Conservation (phyloP, 53 echinoderm and acorn worm species). For the Holothuria scabra region DNA sequence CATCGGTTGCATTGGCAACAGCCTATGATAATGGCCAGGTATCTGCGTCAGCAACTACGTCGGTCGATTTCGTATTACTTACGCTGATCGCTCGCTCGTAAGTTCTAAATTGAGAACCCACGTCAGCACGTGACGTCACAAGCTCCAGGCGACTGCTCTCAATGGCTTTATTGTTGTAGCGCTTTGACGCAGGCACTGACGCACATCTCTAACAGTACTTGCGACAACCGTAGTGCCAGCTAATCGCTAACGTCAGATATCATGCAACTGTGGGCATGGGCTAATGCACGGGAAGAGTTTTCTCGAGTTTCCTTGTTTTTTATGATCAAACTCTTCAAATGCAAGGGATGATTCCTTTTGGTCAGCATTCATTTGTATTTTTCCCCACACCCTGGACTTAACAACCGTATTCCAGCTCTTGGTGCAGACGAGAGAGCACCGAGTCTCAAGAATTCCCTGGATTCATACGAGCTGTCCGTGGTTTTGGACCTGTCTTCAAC, state of each 20-base stretch:
- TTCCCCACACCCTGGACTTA: conserved; percentile 26
- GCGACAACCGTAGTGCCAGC: conserved; percentile 39
- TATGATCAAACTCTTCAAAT: conserved; percentile 43
- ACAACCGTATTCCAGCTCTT: conserved; percentile 26
- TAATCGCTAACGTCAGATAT: conserved; percentile 49
- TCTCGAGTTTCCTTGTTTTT: conserved; percentile 26
- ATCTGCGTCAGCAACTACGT: conserved; percentile 31
- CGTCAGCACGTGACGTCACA: conserved; percentile 39
- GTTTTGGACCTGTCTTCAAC: conserved; percentile 6
- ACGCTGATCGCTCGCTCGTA: conserved; percentile 35
- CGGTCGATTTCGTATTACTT: conserved; percentile 32
- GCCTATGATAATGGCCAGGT: conserved; percentile 12
- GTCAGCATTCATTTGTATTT: conserved; percentile 23
- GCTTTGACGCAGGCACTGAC: conserved; percentile 39
- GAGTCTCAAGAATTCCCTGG: conserved; percentile 6
- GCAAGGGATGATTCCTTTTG: conserved; percentile 4
- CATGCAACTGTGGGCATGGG: conserved; percentile 39
- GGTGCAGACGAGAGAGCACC: conserved; percentile 23
- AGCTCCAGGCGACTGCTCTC: conserved; percentile 35
- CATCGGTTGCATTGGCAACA: conserved; percentile 14
- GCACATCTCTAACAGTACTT: conserved; percentile 15
- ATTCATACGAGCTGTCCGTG: conserved; percentile 30
- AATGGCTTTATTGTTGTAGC: conserved; percentile 38
- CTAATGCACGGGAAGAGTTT: conserved; percentile 41
- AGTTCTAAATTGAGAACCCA: conserved; percentile 22